Evolutionary conservation across 2,113 vertebrate genomes (phyloP).

Genomic region (Lasiurus borealis): DNA sequence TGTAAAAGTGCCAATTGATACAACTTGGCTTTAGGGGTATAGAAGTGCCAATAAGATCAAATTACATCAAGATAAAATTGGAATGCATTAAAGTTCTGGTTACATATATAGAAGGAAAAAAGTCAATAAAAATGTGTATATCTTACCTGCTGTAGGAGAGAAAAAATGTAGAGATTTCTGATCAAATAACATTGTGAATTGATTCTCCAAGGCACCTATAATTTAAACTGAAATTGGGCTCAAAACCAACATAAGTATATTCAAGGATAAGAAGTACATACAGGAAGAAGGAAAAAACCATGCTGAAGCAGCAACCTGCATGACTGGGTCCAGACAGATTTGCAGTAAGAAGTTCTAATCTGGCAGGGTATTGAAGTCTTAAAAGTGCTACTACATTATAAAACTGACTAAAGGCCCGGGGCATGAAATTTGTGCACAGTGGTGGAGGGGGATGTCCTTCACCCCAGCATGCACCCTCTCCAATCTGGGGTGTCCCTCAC

Average conservation of each 20-base stretch:
- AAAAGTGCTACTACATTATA: background rate
- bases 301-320: background rate
- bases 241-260: background rate
- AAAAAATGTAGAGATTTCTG: background rate
- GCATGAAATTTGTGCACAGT: no score
- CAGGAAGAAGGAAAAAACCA: background rate
- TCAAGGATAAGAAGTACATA: background rate
- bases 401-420: background rate
- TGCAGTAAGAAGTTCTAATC: background rate
- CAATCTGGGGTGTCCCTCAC: no score
- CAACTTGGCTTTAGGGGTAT: background rate
- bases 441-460: no score
- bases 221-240: slow-evolving; percentile 3
- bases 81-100: background rate
- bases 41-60: background rate
- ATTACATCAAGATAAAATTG: slow-evolving; percentile 1
- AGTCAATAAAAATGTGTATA: background rate
- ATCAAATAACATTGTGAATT: slow-evolving; percentile 4
- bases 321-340: background rate
- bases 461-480: no score
- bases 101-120: background rate
- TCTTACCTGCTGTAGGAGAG: background rate
- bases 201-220: background rate
- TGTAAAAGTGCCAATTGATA: background rate
- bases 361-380: slow-evolving; percentile 6